Percentiles rank a stretch among this genome's conserved stretches.
phyloP scores from a whole-genome alignment of 2,113 vertebrate genomes.

The Corythornis cristatus region DNA sequence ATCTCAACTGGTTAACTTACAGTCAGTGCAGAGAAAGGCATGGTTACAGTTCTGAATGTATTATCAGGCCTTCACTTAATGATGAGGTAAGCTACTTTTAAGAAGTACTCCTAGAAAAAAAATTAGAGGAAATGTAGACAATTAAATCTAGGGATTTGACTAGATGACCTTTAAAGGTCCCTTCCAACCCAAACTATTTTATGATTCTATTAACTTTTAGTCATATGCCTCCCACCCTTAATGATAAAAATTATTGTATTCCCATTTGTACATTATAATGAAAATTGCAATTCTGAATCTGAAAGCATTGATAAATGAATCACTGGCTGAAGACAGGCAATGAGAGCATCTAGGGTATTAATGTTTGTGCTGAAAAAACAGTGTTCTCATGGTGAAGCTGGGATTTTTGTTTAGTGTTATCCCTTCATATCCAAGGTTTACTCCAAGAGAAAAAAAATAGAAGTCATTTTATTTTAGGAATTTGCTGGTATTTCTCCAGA shows the following conservation, averaged over 20 bases:
- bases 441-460: not conserved
- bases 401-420: not conserved
- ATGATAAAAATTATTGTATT: not conserved
- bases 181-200: not conserved
- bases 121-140: not conserved
- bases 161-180: not conserved
- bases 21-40: not conserved
- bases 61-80: not conserved
- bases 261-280: not conserved
- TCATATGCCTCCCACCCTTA: not conserved
- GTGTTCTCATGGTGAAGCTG: not conserved
- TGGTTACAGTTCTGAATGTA: not conserved
- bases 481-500: not conserved
- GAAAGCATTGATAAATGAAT: not conserved
- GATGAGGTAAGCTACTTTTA: not conserved
- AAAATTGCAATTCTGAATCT: not conserved
- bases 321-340: not conserved
- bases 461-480: not conserved
- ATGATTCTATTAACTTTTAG: not conserved
- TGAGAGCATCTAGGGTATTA: fast-evolving
- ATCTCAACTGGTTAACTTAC: not conserved
- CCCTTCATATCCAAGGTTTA: not conserved
- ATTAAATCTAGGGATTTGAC: too few species aligned
- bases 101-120: not conserved
- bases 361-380: not conserved